Conservation (phyloP, 2,113 vertebrate genomes). For the Leptocoma aspasia region DNA sequence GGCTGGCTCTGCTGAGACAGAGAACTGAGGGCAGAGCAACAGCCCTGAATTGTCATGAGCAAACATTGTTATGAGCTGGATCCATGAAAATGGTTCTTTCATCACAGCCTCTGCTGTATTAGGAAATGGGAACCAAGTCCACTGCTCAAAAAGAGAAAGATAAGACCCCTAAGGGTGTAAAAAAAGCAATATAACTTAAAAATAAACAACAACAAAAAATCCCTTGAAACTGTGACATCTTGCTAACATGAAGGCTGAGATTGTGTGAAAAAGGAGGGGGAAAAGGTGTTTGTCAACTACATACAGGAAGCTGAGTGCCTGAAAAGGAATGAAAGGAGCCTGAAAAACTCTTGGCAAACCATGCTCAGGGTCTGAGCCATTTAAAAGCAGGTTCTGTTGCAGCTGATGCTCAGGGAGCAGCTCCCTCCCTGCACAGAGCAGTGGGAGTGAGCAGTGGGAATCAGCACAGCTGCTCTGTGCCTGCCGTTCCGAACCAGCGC, state of each 20-base stretch:
- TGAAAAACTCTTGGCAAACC: background rate
- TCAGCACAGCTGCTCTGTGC: slow-evolving; percentile 6
- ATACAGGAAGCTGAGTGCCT: background rate
- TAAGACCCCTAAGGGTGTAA: background rate
- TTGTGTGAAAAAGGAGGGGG: fast-evolving
- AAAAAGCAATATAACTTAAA: background rate
- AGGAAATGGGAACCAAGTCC: background rate
- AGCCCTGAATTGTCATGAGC: fast-evolving
- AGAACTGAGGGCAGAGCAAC: background rate
- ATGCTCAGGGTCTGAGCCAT: background rate
- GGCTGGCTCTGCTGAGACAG: background rate
- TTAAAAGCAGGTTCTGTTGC: background rate
- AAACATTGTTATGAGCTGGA: background rate
- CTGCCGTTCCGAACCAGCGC: fast-evolving
- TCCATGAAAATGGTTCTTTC: background rate
- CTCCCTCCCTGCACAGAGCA: background rate
- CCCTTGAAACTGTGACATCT: background rate
- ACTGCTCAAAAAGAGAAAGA: background rate
- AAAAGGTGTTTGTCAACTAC: background rate
- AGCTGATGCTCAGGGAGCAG: background rate
- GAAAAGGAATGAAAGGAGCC: background rate
- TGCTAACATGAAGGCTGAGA: background rate
- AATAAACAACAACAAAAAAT: background rate
- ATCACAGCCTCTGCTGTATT: background rate
- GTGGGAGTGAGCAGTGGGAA: background rate